Evolutionary conservation across 1,140 invertebrate species (phyloP), one percentile per base, ranked within the genome.

Genomic region (Cyrtorhinus lividipennis): DNA sequence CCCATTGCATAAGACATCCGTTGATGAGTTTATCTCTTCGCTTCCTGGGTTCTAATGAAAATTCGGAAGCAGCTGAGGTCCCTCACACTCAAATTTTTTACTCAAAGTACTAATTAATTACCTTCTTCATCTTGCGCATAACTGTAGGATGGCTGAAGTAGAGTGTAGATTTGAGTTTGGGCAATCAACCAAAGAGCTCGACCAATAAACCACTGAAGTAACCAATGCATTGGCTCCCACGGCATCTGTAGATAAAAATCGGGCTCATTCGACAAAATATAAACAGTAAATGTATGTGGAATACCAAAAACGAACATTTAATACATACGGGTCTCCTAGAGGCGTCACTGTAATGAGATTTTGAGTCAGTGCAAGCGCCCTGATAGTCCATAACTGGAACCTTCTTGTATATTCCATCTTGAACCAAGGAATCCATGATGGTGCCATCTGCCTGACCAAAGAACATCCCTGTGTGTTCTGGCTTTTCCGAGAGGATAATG

Each of bases 371-470:
- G 69, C 90, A 93, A 5, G 86, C 78, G 0, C 88, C 91, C 73
- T 95, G 92, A 73, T 93, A 91, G 71, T 95, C 90, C 66, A 86
- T 86, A 0, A 93, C 82, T 0, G 83, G 81, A 0, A 93, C 82
- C 74, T 88, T 87, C 68, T 77, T 88, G 73, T 92, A 95, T 66
- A 95, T 92, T 62, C 85, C 81, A 69, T 92, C 87, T 70, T 93
- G 88, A 0, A 95, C 89, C 24, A 95, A 73, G 0, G 88, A 91
- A 72, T 94, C 88, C 88, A 95, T 93, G 56, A 95, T 90, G 1
- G 90, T 92, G n/a, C 90, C 90, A 71, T 95, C 91, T 53, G 94
- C 86, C 72, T 94, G 89, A 0, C 92, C 92, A 69, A 95, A 95
- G 74, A 95, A 95, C 67, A 84, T 79, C 12, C 89, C 89, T 2